A percentile compares a stretch with the other conserved stretches of the same genome.
These are phyloP conservation scores for Lysiphlebus fabarum DNA, from an alignment of 1,140 invertebrate species.

Conservation along the genomic window DNA sequence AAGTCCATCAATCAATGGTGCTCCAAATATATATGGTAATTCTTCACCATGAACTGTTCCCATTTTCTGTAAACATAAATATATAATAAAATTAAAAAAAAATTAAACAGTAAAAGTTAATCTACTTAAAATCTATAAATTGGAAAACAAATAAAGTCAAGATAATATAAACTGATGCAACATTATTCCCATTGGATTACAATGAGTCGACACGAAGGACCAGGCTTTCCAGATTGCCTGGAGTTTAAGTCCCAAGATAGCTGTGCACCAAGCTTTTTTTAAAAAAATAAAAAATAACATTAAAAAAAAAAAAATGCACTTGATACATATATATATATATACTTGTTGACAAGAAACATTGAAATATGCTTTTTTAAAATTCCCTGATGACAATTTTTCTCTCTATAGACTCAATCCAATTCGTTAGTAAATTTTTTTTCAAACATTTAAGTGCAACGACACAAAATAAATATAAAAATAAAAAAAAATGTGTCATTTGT, in stretches of 20 bases:
- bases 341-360: conserved; percentile 13
- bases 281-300: too few species aligned
- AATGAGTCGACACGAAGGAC: too few species aligned
- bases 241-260: too few species aligned
- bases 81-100: neutral
- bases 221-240: too few species aligned
- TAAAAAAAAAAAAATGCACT: neutral
- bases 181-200: too few species aligned
- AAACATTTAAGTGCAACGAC: neutral
- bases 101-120: neutral
- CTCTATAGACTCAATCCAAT: neutral
- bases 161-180: too few species aligned
- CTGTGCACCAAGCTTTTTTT: too few species aligned
- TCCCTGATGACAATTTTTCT: conserved; percentile 18
- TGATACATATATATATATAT: conserved; percentile 11
- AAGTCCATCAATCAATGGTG: conserved; percentile 70
- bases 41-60: conserved; percentile 88
- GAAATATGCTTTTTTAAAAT: conserved; percentile 15
- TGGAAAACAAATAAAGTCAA: too few species aligned
- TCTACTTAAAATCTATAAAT: too few species aligned
- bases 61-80: conserved; percentile 65
- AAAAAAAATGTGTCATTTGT: too few species aligned
- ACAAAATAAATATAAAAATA: too few species aligned
- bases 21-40: conserved; percentile 85
- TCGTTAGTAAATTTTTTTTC: conserved; percentile 3